Base-by-base conservation (phyloP, 2,113 vertebrate species). In the Dipodomys ordii region DNA sequence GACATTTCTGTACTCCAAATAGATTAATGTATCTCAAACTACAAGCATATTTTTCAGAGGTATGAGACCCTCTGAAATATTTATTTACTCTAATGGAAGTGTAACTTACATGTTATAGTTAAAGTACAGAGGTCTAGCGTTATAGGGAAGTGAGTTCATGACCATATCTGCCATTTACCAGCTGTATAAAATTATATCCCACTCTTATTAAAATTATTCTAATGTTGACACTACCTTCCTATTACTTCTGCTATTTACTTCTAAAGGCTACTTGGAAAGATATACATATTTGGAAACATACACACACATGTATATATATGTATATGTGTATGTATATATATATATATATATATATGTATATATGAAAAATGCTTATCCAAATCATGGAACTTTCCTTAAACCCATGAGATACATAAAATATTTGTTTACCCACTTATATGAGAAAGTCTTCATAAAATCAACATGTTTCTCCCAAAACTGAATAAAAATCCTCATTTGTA, bases 11-110 rank as follows among this genome's bases (percentile, higher is more conserved):
- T 13, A 57, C 30, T 62, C 6, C 30, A 87, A 92, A 67, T n/a
- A 90, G 5, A 78, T 46, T 71, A 83, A 49, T 73, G 80, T 27
- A 74, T 53, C 25, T 4, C 19, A 96, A 72, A 68, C 3, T 27
- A 71, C 44, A 25, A 83, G 86, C 65, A 8, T 9, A 76, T n/a
- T 83, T 88, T 90, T 86, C 15, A 71, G 19, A 81, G 57, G 13
- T 84, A 87, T 44, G 84, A 81, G 84, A 46, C 3, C 9, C n/a
- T 83, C n/a, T 87, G 62, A 97, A 95, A 87, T 80, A 87, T 77
- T 83, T 64, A 83, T 64, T 68, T 22, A 25, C 16, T 44, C 1
- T 95, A 95, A 89, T 87, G n/a, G 85, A 81, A 87, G 84, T 15
- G 77, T 19, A 87, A 92, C 77, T 71, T 84, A 46, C 28, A 46